These are phyloP conservation scores for Drosophila tristis DNA, from an alignment of 1,140 invertebrate species.

Conservation along the genomic window DNA sequence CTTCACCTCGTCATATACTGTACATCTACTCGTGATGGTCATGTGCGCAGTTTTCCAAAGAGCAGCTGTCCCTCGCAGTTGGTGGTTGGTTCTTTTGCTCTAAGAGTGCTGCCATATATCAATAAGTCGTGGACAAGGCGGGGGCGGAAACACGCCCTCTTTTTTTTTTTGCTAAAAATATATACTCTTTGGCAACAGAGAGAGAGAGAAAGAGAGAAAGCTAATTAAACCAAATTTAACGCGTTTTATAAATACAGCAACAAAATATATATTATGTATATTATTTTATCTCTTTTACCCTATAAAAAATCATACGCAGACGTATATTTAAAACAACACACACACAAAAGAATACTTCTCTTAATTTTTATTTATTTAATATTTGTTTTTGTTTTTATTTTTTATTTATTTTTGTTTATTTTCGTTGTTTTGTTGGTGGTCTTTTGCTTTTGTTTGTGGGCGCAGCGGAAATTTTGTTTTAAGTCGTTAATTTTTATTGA, in stretches of 20 bases:
- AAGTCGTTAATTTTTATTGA: conserved; percentile 74
- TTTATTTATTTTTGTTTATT: conserved; percentile 53
- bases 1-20: not conserved
- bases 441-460: conserved; percentile 43
- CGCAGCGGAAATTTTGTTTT: conserved; percentile 68
- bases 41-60: conserved; percentile 56
- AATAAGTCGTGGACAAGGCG: conserved; percentile 29
- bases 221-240: conserved; percentile 56
- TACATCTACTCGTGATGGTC: conserved; percentile 43
- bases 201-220: not conserved
- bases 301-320: conserved; percentile 18
- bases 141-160: conserved; percentile 47
- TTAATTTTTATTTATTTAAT: conserved; percentile 49
- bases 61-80: conserved; percentile 33
- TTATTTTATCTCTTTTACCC: conserved; percentile 1
- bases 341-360: conserved; percentile 28
- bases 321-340: conserved; percentile 22
- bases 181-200: conserved; percentile 9
- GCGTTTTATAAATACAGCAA: conserved; percentile 67
- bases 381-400: conserved; percentile 32
- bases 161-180: conserved; percentile 75
- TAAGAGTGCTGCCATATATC: conserved; percentile 59
- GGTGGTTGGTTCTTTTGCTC: not conserved
- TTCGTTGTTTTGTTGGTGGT: conserved; percentile 34
- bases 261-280: conserved; percentile 29